phyloP scores from a whole-genome alignment of 1,140 invertebrate species.

The Tetragnatha versicolor region DNA sequence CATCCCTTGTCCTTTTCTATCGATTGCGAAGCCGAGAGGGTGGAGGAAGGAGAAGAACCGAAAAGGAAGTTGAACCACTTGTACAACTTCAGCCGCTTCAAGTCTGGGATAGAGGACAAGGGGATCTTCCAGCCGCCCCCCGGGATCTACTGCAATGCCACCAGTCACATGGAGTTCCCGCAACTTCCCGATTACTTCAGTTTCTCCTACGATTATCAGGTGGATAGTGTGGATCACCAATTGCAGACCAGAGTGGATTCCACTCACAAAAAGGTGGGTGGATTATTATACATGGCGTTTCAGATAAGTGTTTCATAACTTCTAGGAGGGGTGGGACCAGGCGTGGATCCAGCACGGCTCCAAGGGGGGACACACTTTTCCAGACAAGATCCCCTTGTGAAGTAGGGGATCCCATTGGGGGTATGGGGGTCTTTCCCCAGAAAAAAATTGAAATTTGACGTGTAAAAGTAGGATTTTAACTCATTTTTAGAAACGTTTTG shows the following conservation, averaged over 20 bases:
- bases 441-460: too few relatives aligned
- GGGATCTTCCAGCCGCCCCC: neutral
- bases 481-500: too few relatives aligned
- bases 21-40: neutral
- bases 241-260: neutral
- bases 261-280: slow-evolving; percentile 3
- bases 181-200: slow-evolving; percentile 17
- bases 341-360: too few relatives aligned
- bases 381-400: too few relatives aligned
- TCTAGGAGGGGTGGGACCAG: too few relatives aligned
- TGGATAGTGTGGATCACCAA: neutral
- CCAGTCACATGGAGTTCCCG: neutral
- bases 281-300: neutral
- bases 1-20: neutral
- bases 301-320: too few relatives aligned
- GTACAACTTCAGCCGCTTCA: slow-evolving; percentile 27
- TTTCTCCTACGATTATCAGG: slow-evolving; percentile 15
- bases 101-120: neutral
- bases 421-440: too few relatives aligned
- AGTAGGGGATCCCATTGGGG: too few relatives aligned
- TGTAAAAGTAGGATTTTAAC: too few relatives aligned
- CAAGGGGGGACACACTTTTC: too few relatives aligned
- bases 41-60: neutral
- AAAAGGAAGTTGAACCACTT: neutral
- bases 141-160: neutral